Evolutionary conservation across 1,140 invertebrate species (phyloP).

Genomic region (Notospermus geniculatus): DNA sequence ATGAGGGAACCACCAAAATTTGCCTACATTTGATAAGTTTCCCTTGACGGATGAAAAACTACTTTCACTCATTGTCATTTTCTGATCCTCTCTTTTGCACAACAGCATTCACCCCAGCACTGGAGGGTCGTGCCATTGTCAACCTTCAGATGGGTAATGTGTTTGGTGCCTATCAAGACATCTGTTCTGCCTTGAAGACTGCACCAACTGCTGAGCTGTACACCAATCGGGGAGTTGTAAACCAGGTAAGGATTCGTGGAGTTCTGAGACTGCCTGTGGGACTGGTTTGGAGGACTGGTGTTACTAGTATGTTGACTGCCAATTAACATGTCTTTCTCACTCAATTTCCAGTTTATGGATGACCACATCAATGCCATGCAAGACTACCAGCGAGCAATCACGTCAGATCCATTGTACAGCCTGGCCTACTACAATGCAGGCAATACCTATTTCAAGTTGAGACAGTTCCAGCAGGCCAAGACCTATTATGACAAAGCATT

Average conservation of each 20-base stretch:
- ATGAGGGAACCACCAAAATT: not conserved
- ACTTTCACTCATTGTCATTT: too few relatives aligned
- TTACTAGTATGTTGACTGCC: not conserved
- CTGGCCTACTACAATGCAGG: slow-evolving; percentile 56
- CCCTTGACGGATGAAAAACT: too few relatives aligned
- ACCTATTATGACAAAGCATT: slow-evolving; percentile 43
- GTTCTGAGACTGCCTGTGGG: slow-evolving; percentile 20
- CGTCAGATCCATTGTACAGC: slow-evolving; percentile 45
- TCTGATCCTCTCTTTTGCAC: slow-evolving; percentile 11
- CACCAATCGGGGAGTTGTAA: slow-evolving; percentile 54
- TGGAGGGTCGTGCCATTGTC: slow-evolving; percentile 53
- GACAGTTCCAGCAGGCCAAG: slow-evolving; percentile 52
- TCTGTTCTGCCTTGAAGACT: slow-evolving; percentile 45
- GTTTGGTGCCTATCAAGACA: slow-evolving; percentile 53
- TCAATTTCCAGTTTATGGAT: slow-evolving; percentile 57
- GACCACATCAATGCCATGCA: slow-evolving; percentile 52
- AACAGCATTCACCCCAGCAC: slow-evolving; percentile 35
- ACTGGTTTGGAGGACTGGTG: not conserved
- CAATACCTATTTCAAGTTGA: slow-evolving; percentile 52
- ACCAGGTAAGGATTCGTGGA: too few relatives aligned
- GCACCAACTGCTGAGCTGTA: slow-evolving; percentile 47
- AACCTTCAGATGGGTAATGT: slow-evolving; percentile 55
- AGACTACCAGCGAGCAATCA: slow-evolving; percentile 52
- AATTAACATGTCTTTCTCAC: slow-evolving; percentile 24
- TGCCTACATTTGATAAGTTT: too few relatives aligned